Evolutionary conservation across 2,113 vertebrate species (phyloP), one percentile per base, ranked within the genome.

Genomic region (Alces alces): DNA sequence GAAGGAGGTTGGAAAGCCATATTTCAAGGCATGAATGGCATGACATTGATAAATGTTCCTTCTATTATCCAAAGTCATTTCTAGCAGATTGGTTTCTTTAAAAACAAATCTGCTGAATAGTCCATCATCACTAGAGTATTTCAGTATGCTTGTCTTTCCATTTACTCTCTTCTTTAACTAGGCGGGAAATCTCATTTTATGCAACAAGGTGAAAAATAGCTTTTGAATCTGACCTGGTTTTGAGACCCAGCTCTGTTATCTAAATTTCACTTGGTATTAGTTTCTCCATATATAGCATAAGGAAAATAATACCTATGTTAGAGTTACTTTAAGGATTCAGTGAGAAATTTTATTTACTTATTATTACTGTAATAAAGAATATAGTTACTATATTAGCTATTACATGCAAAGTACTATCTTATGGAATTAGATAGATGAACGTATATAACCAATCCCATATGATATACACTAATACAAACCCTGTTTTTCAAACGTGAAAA

Each of bases 401-500:
- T 61, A 84, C 21, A 54, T 43, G 21, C 28, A 86, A 88, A 95
- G 15, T 8, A 36, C 47, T 47, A 39, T 55, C 25, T 14, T 82
- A 82, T 12, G 50, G 47, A 54, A 54, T 82, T 54, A 54, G 33
- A 70, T 19, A 39, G 36, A n/a, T 82, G 21, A 82, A 82, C 21
- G 7, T 54, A 14, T 36, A 47, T 5, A 55, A 12, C 66, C 70
- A 57, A 5, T 47, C 12, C 25, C 45, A 45, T 33, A 15, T 60
- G 45, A 15, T 80, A 57, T n/a, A 86, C 30, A 57, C 15, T 21
- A 80, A 76, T 43, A 21, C 7, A 17, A 94, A 47, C 30, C 33
- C 70, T 14, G 50, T 55, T 88, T 92, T 96, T n/a, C 86, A 94
- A n/a, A 94, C 76, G 13, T 82, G 28, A 83, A 93, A 87, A 95